Percentiles rank a stretch among this genome's conserved stretches.
Evolutionary conservation across 2,113 vertebrate species (phyloP).

Genomic region (Larimichthys crocea): DNA sequence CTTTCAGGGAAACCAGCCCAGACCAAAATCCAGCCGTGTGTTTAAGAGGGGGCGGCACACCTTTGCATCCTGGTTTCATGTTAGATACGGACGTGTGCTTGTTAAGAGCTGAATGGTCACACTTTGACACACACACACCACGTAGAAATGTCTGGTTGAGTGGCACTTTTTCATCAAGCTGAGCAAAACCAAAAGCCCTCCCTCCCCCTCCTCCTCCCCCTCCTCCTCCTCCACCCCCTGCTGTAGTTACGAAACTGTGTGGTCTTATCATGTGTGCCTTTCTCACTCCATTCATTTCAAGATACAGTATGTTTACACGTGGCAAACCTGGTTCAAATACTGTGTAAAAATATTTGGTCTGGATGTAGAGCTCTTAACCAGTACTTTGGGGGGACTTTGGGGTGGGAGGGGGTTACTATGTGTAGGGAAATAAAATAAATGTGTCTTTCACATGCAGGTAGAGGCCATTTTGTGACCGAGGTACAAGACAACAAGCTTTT

Average conservation of each 20-base stretch:
- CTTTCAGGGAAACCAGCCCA: constrained; percentile 63
- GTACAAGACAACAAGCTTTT: constrained; percentile 56
- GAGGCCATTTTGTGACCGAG: constrained; percentile 59
- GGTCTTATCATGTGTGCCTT: constrained; percentile 89
- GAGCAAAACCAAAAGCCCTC: constrained; percentile 82
- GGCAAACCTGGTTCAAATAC: constrained; percentile 72
- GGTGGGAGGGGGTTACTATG: constrained; percentile 17
- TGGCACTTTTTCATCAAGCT: constrained; percentile 80
- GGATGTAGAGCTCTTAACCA: constrained; percentile 41
- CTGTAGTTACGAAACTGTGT: constrained; percentile 76
- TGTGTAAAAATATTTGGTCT: constrained; percentile 65
- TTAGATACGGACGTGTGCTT: neutral
- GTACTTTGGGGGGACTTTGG: neutral
- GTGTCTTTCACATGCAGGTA: constrained; percentile 59
- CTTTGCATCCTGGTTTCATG: constrained; percentile 3
- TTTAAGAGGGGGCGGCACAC: constrained; percentile 1
- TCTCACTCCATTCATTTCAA: constrained; percentile 81
- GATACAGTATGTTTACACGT: constrained; percentile 81
- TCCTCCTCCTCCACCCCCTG: neutral
- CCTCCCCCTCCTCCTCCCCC: neutral
- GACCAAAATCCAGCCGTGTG: constrained; percentile 51
- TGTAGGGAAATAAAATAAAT: constrained; percentile 33
- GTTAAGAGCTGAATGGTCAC: neutral
- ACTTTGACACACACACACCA: neutral
- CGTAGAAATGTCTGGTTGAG: constrained; percentile 57